Base-by-base conservation (phyloP, 2,797 vertebrate genomes). In the Gambusia yucatana region DNA sequence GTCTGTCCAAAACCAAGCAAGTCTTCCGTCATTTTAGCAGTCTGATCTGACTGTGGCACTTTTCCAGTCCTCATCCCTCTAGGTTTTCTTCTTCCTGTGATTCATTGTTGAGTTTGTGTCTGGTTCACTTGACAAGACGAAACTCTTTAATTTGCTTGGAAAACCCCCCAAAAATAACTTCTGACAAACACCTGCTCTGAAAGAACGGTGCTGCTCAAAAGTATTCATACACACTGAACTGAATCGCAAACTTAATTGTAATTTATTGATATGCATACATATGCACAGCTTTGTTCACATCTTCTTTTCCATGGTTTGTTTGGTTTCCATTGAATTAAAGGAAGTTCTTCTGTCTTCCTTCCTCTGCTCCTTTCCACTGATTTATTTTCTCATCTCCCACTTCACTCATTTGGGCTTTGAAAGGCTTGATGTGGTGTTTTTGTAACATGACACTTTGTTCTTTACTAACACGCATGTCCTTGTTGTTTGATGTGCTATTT, bases 391-490 rank as follows among this genome's bases (percentile, higher is more conserved):
- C 11, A 1, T 79, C 76, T 74, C 43, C 82, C 41, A 52, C 76
- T 75, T 83, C 39, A 75, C 84, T 74, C 75, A 44, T 63, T 67
- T 88, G 28, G 90, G 81, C 77, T 91, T 83, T 92, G 67, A 83
- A 67, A 41, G 39, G 83, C 89, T 83, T 86, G 85, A 25, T 82
- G 76, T 89, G 81, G 57, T 73, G 76, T 85, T 85, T 63, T 82
- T 76, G 52, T 86, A 72, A 81, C 84, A 83, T 77, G 30, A 55
- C 30, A 78, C 79, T 65, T 72, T 85, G 25, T 83, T 87, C 44
- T 81, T 44, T 67, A 89, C 86, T 92, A 92, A 91, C 84, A 63
- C 69, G 88, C 92, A 93, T 95, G 89, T 30, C 65, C 79, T 80
- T 25, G 61, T 22, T 61, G 44, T 86, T 41, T 83, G 67, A 33